Base-by-base conservation (phyloP, 2,888 invertebrate genomes). In the Galeopsomyia nigrocyanea region DNA sequence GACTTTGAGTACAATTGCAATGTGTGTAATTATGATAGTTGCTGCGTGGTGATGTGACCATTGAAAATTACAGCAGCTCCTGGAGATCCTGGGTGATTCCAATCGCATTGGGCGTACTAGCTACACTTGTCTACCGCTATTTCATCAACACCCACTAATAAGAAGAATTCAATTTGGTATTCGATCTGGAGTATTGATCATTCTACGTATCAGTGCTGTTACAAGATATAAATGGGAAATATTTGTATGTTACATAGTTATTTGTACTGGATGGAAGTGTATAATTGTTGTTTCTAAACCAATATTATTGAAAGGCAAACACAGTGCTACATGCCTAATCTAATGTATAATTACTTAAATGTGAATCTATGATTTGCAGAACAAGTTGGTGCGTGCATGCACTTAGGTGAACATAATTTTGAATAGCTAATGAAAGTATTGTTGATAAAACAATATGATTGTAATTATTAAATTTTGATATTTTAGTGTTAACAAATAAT, bases 71-170 rank as follows among this genome's bases (percentile, higher is more conserved):
- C 85, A 88, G 87, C 81, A 83, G 82, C 71, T 85, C 87, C 73
- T 88, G 87, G 87, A 86, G 85, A 78, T 87, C 88, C 19, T 88
- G 88, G 88, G 80, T 88, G 80, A 84, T 88, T 77, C 87, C 88
- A 22, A 82, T 88, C 46, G 85, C 86, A 22, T 80, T 88, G 58
- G 88, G 88, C 50, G 80, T 88, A 22, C 78, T 88, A 63, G 88
- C 87, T 50, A 88, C 88, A 16, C 82, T 88, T 68, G 80, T 87
- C 77, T 88, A 88, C 81, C 84, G 88, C 79, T 87, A 85, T 75
- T 88, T 87, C 80, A 85, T 87, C 78, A 82, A 79, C 66, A 75
- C 81, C 71, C 84, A 81, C 53, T 86, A 82, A 78, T n/a, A 65
- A 65, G 73, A 71, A 50, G 66, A 19, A 31, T 51, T 10, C 17